Evolutionary conservation across 2,888 invertebrate genomes (phyloP), one percentile per base, ranked within the genome.

Genomic region (Cyclophora punctaria): DNA sequence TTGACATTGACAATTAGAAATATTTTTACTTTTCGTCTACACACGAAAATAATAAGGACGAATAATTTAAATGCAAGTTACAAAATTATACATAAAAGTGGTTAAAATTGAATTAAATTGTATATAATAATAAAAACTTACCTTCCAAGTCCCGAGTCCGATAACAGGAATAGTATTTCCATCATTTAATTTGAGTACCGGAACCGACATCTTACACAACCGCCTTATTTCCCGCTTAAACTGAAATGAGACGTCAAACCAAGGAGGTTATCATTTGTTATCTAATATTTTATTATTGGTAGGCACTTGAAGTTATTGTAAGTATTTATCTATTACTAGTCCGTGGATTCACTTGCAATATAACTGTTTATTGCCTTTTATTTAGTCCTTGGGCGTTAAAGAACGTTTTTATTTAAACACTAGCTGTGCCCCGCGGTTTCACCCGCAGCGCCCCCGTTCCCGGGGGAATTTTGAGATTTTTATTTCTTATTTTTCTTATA

Each of bases 111-210:
- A 34, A 4, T 5, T 5, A n/a, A 44, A 34, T 6, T 5, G 6
- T 5, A 34, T 34, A 44, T 5, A 44, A 34, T 34, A 44, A 45
- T 7, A 35, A 45, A 5, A 44, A 53, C 66, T 58, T 46, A 78
- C 78, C 70, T 78, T 78, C 79, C 78, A 79, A 2, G 79, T 79
- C 3, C 79, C 79, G 47, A 81, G 62, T 53, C 81, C 81, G 0
- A 81, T 35, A 1, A 53, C 69, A 5, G 81, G 81, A 59, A 79
- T 69, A 3, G 69, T 73, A 55, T 65, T 61, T 46, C 80, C 81
- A 63, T 81, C 76, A 46, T 66, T 75, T 5, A 80, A 73, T 6
- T 55, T 74, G 3, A 69, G 55, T 0, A 66, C 58, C 0, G 78
- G 75, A 47, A 74, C 69, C 40, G 65, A 49, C 42, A 70, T 34